Base-by-base conservation (phyloP, 2,888 invertebrate species). In the Polylopha cassiicola region DNA sequence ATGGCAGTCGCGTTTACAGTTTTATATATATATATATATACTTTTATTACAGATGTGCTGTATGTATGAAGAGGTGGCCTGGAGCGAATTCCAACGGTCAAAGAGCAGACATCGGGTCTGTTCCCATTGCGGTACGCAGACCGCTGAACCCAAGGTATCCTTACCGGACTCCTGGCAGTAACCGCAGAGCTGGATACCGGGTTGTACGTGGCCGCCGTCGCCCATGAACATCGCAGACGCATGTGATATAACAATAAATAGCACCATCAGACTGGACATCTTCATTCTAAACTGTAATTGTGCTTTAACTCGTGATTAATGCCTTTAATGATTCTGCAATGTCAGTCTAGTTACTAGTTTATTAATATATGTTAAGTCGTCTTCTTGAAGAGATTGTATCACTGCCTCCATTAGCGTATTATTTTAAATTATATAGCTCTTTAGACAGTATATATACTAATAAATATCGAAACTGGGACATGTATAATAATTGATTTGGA, bases 21-120 rank as follows among this genome's bases (percentile, higher is more conserved):
- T n/a, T n/a, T n/a, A n/a, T n/a, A n/a, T n/a, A n/a, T n/a, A n/a
- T n/a, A n/a, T n/a, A n/a, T n/a, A n/a, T n/a, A n/a, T n/a, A n/a
- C n/a, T n/a, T n/a, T 24, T 0, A 32, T 38, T 45, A 7, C 41
- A 85, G 85, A 55, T 85, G 85, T 51, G 48, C 79, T 30, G 85
- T 85, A 21, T 85, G 84, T 44, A 81, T 76, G 68, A 61, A 80
- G 44, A 61, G 68, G 14, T 65, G 65, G 50, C 73, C 73, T 3
- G 61, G 15, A 52, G 47, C 10, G 41, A 46, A 42, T 20, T 24
- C 23, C 4, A 14, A 44, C 17, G 58, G 57, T 43, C 53, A 51
- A 10, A 31, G 47, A 17, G 67, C 66, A n/a, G 62, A 75, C 45
- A 64, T 84, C 20, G 61, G 61, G 39, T 54, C 66, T 0, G 81